Base-by-base conservation (phyloP, 2,888 invertebrate species). In the Esperia sulphurella region DNA sequence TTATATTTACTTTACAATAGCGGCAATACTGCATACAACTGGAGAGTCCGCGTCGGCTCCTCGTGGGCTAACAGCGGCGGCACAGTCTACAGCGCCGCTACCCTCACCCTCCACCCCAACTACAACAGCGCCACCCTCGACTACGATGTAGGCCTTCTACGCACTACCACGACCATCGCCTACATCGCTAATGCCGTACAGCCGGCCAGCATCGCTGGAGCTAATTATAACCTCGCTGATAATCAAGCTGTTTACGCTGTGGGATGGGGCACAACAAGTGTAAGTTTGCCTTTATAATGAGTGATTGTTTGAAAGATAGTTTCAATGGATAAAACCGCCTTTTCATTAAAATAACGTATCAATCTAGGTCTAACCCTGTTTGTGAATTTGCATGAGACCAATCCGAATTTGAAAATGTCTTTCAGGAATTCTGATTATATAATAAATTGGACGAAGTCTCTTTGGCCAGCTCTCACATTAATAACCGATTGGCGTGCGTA, bases 121-220 rank as follows among this genome's bases (percentile, higher is more conserved):
- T 83, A 67, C 59, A 61, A 71, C 50, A 6, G 41, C 2, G 3
- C 28, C 0, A 55, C 49, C 7, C 39, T 61, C 1, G 47, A 55
- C 30, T 68, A 67, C 48, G 77, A 79, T 47, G 57, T 77, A 40
- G 67, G 68, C 14, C 53, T 79, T 0, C 37, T 75, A 14, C 61
- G 55, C 14, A 51, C 64, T 3, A 37, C 51, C 3, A 35, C 38
- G 1, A 51, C 58, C 3, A 49, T 42, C 8, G 50, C 54, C 9
- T 48, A 45, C 14, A 57, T 56, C 31, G 62, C 50, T 33, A 54
- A 51, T 29, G 47, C 46, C 7, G 60, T 67, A 0, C 54, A 50
- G n/a, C 48, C 60, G 0, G 65, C 53, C 0, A 51, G 40, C 13
- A 67, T 72, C 10, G 66, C 73, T 2, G 64, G 64, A 1, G 2